phyloP scores from a whole-genome alignment of 2,113 vertebrate species.

The Sander lucioperca region DNA sequence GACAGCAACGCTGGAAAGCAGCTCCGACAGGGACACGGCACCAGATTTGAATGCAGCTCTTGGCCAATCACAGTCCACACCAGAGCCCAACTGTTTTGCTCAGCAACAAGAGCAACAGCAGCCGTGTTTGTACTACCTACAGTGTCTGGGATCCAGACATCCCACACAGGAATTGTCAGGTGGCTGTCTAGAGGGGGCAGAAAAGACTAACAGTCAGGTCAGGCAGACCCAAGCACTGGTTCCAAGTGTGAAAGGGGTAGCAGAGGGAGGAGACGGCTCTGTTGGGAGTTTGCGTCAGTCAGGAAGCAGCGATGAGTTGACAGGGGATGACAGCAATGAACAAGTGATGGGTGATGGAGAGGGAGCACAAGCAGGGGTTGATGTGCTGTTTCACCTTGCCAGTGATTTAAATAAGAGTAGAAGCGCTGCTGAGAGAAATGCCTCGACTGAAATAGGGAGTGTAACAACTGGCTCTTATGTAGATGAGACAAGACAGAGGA shows the following conservation, averaged over 20 bases:
- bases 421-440: constrained; percentile 37
- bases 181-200: constrained; percentile 26
- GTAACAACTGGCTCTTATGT: neutral
- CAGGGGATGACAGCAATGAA: constrained; percentile 32
- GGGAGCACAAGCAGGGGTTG: constrained; percentile 1
- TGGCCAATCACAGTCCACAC: constrained; percentile 56
- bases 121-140: neutral
- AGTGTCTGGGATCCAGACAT: constrained; percentile 41
- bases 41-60: constrained; percentile 34
- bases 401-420: constrained; percentile 41
- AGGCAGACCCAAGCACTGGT: constrained; percentile 1
- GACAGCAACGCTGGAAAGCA: constrained; percentile 41
- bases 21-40: constrained; percentile 38
- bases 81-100: constrained; percentile 60
- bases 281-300: constrained; percentile 48
- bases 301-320: constrained; percentile 46
- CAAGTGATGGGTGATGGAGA: constrained; percentile 5
- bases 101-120: constrained; percentile 65
- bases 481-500: constrained; percentile 27
- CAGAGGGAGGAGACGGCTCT: constrained; percentile 37
- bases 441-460: constrained; percentile 13
- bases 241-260: constrained; percentile 1
- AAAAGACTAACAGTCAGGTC: constrained; percentile 18
- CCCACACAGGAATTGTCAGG: constrained; percentile 56
- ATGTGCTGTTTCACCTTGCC: constrained; percentile 23